Percentiles rank a stretch among this genome's conserved stretches.
Evolutionary conservation across 1,140 invertebrate genomes (phyloP).

Genomic region (Chironomus tepperi): DNA sequence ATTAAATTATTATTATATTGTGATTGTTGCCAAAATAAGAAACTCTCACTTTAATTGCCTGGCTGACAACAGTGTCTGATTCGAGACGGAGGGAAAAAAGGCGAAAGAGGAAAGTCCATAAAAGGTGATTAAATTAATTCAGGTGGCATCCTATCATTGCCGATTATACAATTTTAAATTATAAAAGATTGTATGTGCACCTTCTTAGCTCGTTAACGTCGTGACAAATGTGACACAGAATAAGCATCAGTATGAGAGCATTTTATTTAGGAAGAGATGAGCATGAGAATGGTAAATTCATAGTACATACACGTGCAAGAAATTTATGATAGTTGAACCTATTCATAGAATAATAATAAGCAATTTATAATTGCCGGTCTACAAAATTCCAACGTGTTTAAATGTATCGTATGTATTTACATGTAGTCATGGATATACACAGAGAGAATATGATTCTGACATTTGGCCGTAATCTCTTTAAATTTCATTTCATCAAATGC

Average conservation of each 20-base stretch:
- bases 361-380: neutral
- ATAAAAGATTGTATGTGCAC: neutral
- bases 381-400: neutral
- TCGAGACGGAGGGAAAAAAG: neutral
- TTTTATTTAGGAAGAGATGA: too few relatives aligned
- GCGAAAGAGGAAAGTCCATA: neutral
- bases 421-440: neutral
- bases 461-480: neutral
- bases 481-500: neutral
- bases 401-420: too few relatives aligned
- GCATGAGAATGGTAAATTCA: neutral
- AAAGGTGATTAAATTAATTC: neutral
- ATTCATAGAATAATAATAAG: neutral
- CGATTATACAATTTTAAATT: neutral
- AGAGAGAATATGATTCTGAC: neutral
- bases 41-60: conserved; percentile 7
- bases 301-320: neutral
- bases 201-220: too few relatives aligned
- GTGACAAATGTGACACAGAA: too few relatives aligned
- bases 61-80: neutral
- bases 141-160: neutral
- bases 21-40: neutral
- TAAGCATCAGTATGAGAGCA: too few relatives aligned
- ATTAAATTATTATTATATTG: neutral
- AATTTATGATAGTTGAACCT: neutral